Conservation (phyloP, 2,888 invertebrate genomes). For the Euproctis similis region DNA sequence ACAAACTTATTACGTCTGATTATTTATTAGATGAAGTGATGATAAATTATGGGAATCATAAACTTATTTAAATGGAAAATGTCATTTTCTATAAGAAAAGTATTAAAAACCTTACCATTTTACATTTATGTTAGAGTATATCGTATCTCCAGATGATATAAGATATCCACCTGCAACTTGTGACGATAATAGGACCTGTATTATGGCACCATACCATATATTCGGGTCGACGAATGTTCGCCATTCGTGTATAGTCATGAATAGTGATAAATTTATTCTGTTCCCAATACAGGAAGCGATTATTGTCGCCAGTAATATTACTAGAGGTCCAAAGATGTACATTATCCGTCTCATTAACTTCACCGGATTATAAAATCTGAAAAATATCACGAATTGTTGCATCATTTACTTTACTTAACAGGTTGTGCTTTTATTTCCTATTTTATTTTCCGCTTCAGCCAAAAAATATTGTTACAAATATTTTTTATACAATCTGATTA, state of each 20-base stretch:
- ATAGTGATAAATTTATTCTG: constrained; percentile 18
- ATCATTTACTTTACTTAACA: too few species aligned
- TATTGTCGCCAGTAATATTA: constrained; percentile 31
- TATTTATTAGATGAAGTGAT: too few species aligned
- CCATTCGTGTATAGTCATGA: constrained; percentile 35
- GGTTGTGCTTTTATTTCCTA: too few species aligned
- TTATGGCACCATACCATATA: constrained; percentile 48
- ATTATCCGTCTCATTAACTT: constrained; percentile 54
- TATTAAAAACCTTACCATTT: constrained; percentile 41
- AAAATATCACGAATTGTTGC: constrained; percentile 22
- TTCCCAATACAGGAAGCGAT: constrained; percentile 32
- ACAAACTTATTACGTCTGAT: too few species aligned
- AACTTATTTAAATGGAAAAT: too few species aligned
- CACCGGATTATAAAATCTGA: constrained; percentile 52
- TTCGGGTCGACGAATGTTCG: constrained; percentile 32
- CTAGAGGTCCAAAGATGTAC: constrained; percentile 37
- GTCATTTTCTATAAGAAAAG: too few species aligned
- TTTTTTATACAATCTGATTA: too few species aligned
- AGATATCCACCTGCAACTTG: constrained; percentile 57
- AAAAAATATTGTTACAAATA: too few species aligned
- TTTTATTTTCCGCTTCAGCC: too few species aligned
- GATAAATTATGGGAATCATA: too few species aligned
- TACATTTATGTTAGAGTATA: constrained; percentile 48
- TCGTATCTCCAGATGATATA: constrained; percentile 45
- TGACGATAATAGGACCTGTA: constrained; percentile 47